Conservation (phyloP, 2,888 invertebrate genomes). For the Hesperia comma region DNA sequence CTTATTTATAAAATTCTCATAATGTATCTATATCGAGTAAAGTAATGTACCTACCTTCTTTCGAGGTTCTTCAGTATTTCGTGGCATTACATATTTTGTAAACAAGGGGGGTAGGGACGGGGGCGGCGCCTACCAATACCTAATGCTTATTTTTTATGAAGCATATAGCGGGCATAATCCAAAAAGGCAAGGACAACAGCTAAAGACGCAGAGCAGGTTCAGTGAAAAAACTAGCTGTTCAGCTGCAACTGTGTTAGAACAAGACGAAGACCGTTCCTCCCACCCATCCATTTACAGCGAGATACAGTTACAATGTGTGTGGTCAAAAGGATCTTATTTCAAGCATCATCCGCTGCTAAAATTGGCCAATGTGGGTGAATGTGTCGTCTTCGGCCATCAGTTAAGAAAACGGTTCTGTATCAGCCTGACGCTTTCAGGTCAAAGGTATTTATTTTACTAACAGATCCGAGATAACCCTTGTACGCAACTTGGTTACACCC, state of each 20-base stretch:
- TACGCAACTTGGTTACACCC: constrained; percentile 56
- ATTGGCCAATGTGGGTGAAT: constrained; percentile 51
- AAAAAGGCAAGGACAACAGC: constrained; percentile 18
- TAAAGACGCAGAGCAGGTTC: constrained; percentile 10
- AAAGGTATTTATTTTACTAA: constrained; percentile 74
- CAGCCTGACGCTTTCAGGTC: constrained; percentile 67
- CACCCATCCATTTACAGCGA: constrained; percentile 48
- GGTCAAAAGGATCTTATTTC: constrained; percentile 50
- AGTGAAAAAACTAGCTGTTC: constrained; percentile 29
- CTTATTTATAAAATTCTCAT: too few relatives aligned
- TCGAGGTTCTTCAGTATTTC: too few relatives aligned
- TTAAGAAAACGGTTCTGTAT: constrained; percentile 59
- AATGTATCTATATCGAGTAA: too few relatives aligned
- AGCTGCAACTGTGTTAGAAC: constrained; percentile 38
- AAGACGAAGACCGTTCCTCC: constrained; percentile 46
- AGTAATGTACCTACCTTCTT: too few relatives aligned
- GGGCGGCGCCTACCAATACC: too few relatives aligned
- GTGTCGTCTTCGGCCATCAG: constrained; percentile 54
- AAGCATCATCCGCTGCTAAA: constrained; percentile 52
- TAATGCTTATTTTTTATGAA: background rate
- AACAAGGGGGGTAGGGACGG: too few relatives aligned
- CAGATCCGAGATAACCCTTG: constrained; percentile 61
- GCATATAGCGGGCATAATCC: constrained; percentile 11
- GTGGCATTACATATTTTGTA: too few relatives aligned
- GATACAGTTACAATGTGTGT: constrained; percentile 57